These are phyloP conservation scores for Clarias magur DNA, from an alignment of 2,113 vertebrate genomes.

Conservation along the genomic window DNA sequence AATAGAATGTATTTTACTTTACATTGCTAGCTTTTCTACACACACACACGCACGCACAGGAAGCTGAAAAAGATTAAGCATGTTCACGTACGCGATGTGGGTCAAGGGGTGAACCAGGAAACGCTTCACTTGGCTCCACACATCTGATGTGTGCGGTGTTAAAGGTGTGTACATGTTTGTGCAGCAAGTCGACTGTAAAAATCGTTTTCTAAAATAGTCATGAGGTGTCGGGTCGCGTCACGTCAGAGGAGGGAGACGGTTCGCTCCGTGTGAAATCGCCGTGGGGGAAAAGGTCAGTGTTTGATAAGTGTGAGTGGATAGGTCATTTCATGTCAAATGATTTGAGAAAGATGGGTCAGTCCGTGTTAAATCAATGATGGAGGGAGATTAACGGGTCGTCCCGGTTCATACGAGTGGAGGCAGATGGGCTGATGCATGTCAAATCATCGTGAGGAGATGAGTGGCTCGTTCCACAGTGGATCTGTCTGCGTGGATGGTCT, in stretches of 20 bases:
- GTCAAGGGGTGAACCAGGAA: background rate
- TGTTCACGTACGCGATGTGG: background rate
- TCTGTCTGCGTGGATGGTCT: background rate
- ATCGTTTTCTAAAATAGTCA: background rate
- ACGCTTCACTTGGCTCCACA: background rate
- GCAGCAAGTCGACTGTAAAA: background rate
- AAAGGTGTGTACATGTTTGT: background rate
- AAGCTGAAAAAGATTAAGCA: background rate
- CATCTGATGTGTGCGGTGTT: background rate
- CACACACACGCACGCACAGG: background rate
- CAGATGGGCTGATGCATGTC: background rate
- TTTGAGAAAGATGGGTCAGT: background rate
- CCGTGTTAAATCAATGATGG: background rate
- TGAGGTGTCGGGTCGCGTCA: background rate
- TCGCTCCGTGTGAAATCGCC: background rate
- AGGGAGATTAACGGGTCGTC: background rate
- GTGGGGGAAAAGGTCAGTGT: background rate
- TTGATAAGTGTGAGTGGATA: background rate
- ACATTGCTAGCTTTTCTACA: background rate
- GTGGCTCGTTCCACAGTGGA: background rate
- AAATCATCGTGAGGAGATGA: background rate
- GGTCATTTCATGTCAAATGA: conserved; percentile 9
- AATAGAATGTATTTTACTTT: background rate
- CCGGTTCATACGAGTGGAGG: background rate
- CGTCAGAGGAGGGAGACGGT: background rate